Base-by-base conservation (phyloP, 2,797 vertebrate species). In the Chloroceryle amazona region DNA sequence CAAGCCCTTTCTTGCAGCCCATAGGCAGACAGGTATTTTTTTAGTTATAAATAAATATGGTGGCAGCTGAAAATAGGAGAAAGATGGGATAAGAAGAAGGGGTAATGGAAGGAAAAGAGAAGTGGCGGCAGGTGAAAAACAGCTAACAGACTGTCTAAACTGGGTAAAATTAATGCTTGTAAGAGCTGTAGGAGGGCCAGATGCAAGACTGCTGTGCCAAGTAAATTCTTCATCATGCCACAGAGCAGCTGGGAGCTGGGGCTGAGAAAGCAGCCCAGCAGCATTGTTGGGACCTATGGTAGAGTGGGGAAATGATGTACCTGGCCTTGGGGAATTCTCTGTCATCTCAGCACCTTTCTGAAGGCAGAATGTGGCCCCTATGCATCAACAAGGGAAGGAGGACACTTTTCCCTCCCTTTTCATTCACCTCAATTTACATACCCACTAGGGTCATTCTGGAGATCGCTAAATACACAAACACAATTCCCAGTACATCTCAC, bases 381-480 rank as follows among this genome's bases (percentile, higher is more conserved):
- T 0, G 3, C 42, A 71, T 4, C 11, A 3, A 12, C 14, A 54
- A 47, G 20, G 23, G 41, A 44, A 76, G 74, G 20, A 68, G 18
- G 17, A 35, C 14, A 49, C 29, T 76, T 78, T 81, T 65, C 39
- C 31, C 54, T 73, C 51, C 55, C 73, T 95, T 86, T 89, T 73
- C 33, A 80, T 82, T 91, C 41, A 26, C 46, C 39, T 89, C 3
- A 0, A 46, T 75, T 85, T 41, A 55, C 0, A 0, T 35, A 65
- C 74, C 95, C 94, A 76, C 88, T 63, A 49, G 92, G 96, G 94
- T 97, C 90, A 89, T 91, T 85, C 35, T 57, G 88, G 75, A 92
- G 80, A 94, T 89, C 74, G 6, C 95, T 95, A 95, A 97, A 86
- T 96, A 97, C 96, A 97, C 92, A 96, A 97, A 97, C 95, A 97